Evolutionary conservation across 2,888 invertebrate genomes (phyloP).

Genomic region (Epistrophe eligans): DNA sequence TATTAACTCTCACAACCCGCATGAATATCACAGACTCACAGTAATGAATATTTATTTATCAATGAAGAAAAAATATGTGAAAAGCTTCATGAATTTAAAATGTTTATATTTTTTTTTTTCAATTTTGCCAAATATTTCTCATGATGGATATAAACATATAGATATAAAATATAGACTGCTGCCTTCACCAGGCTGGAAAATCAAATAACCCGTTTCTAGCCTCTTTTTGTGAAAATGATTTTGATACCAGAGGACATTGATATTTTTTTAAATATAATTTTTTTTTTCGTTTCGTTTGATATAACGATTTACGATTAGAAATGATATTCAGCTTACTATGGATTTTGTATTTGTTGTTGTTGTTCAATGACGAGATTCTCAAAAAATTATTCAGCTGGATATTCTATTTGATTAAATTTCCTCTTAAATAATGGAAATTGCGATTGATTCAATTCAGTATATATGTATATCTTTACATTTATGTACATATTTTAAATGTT

Average conservation of each 20-base stretch:
- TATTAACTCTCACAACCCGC: background rate
- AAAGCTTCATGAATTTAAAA: slow-evolving; percentile 10
- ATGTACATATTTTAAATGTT: background rate
- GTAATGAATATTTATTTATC: slow-evolving; percentile 24
- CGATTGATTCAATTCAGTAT: background rate
- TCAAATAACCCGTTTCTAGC: slow-evolving; percentile 23
- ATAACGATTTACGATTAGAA: slow-evolving; percentile 31
- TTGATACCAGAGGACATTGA: slow-evolving; percentile 19
- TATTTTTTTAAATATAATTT: background rate
- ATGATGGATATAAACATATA: background rate
- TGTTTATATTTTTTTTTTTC: slow-evolving; percentile 8
- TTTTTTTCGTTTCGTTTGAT: slow-evolving; percentile 12
- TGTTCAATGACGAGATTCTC: slow-evolving; percentile 10
- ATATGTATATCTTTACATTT: background rate
- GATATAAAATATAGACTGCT: background rate
- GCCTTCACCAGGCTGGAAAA: slow-evolving; percentile 13
- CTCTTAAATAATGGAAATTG: slow-evolving; percentile 27
- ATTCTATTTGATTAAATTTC: slow-evolving; percentile 52
- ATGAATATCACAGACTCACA: background rate
- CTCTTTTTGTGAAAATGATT: slow-evolving; percentile 26
- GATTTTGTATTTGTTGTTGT: slow-evolving; percentile 6
- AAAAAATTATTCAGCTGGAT: slow-evolving; percentile 46
- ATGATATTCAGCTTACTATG: slow-evolving; percentile 20
- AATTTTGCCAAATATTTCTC: background rate
- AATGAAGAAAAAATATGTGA: background rate